Evolutionary conservation across 2,113 vertebrate genomes (phyloP), one percentile per base, ranked within the genome.

Genomic region (Bucco capensis): DNA sequence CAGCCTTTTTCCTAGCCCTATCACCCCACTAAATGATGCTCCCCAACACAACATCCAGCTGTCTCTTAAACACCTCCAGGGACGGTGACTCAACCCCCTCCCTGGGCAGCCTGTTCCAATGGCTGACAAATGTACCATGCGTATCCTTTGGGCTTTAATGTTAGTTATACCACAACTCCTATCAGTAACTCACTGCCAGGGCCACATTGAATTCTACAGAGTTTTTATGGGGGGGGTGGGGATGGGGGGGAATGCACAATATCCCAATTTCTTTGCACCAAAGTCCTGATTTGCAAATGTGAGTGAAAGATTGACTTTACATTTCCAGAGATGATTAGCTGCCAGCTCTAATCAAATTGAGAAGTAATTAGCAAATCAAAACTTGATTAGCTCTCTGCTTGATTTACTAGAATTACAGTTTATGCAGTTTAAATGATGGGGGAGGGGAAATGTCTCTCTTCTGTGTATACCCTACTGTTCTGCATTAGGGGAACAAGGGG

Each of bases 291-390:
- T 97, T 97, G 91, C 93, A 97, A 97, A 96, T 97, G 61, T 96
- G 97, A 97, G 90, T 97, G 96, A 97, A 97, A 97, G 97, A 97
- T 97, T 97, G 96, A 96, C 98, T 98, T 98, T 97, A 97, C 61
- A 90, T 97, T 97, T 97, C 87, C 83, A 97, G 93, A 96, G 94
- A 97, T 98, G 98, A 98, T 98, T 97, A 98, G 95, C 97, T 98
- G 97, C 97, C 98, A 98, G 93, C 95, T 96, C 90, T 98, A 98
- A 98, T 98, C 98, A 98, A 98, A 98, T 98, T 98, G 97, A 97
- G 96, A 97, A 97, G 97, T 97, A 98, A 98, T 98, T 98, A 98
- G 94, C 93, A 98, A 98, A 98, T 98, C 98, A 98, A 98, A 98
- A 98, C 97, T 97, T 98, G 97, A 98, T 98, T 98, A 98, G 97